These are phyloP conservation scores for Trichoplusia ni DNA, from an alignment of 1,140 invertebrate genomes.

Conservation along the genomic window DNA sequence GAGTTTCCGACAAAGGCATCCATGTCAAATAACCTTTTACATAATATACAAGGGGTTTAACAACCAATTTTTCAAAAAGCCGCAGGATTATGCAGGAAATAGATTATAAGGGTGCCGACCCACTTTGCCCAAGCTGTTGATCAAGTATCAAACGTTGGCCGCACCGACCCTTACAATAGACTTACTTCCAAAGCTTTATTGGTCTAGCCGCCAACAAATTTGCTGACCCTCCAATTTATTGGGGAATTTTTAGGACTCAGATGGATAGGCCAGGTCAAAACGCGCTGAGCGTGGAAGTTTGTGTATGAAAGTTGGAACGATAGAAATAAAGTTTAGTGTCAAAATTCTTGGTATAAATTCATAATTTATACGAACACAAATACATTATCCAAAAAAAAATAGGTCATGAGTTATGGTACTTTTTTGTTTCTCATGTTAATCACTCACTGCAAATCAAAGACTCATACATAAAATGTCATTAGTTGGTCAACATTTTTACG, in stretches of 20 bases:
- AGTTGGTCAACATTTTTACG: too few relatives aligned
- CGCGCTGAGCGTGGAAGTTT: not conserved
- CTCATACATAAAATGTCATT: too few relatives aligned
- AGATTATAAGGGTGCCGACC: slow-evolving; percentile 30
- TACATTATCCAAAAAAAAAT: too few relatives aligned
- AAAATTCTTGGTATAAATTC: too few relatives aligned
- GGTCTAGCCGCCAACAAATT: slow-evolving; percentile 28
- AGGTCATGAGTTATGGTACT: too few relatives aligned
- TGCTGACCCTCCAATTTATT: slow-evolving; percentile 28
- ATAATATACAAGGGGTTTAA: slow-evolving; percentile 5
- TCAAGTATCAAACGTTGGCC: slow-evolving; percentile 21
- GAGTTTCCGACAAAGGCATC: too few relatives aligned
- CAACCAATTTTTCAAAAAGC: slow-evolving; percentile 11
- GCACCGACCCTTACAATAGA: slow-evolving; percentile 23
- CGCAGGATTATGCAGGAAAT: slow-evolving; percentile 22
- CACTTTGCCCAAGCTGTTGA: slow-evolving; percentile 24
- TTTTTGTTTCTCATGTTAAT: too few relatives aligned
- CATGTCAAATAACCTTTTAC: not conserved
- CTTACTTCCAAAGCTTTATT: slow-evolving; percentile 23
- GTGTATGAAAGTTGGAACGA: not conserved
- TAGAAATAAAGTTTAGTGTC: not conserved
- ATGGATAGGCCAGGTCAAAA: slow-evolving; percentile 1
- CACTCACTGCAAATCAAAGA: too few relatives aligned
- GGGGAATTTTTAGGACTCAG: not conserved
- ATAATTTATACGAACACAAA: too few relatives aligned